These are phyloP conservation scores for Haemorhous mexicanus DNA, from an alignment of 2,113 vertebrate genomes.

Conservation along the genomic window DNA sequence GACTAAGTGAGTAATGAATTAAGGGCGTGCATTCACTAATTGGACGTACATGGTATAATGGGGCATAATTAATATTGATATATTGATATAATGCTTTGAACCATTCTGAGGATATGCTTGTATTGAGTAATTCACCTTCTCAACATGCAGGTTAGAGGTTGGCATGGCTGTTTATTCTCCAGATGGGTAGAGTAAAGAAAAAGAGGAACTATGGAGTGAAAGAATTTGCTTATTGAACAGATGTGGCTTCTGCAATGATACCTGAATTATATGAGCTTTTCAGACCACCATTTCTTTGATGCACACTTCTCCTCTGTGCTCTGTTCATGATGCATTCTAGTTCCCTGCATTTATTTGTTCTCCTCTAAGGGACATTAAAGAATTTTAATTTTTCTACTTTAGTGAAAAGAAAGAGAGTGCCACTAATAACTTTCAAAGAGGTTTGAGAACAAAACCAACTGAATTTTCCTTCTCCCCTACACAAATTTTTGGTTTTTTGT, in stretches of 20 bases:
- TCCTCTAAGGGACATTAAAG: not conserved
- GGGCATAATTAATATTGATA: conserved; percentile 16
- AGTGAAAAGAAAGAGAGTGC: not conserved
- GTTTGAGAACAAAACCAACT: not conserved
- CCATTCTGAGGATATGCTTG: not conserved
- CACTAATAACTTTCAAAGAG: not conserved
- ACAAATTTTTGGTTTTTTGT: not conserved
- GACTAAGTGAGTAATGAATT: not conserved
- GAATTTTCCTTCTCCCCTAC: not conserved
- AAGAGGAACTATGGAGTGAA: not conserved
- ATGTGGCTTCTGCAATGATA: not conserved
- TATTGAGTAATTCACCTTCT: not conserved
- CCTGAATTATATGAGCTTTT: not conserved
- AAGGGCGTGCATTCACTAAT: not conserved
- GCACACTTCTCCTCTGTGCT: not conserved
- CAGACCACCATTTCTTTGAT: not conserved
- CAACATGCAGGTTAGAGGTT: not conserved
- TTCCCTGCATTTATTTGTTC: not conserved
- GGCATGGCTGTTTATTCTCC: not conserved
- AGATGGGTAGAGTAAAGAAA: not conserved
- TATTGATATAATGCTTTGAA: not conserved
- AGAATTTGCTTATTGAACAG: not conserved
- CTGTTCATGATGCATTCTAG: not conserved
- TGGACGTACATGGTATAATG: not conserved
- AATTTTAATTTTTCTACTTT: not conserved